Evolutionary conservation across 2,888 invertebrate species (phyloP), one percentile per base, ranked within the genome.

Genomic region (Eupithecia dodoneata): DNA sequence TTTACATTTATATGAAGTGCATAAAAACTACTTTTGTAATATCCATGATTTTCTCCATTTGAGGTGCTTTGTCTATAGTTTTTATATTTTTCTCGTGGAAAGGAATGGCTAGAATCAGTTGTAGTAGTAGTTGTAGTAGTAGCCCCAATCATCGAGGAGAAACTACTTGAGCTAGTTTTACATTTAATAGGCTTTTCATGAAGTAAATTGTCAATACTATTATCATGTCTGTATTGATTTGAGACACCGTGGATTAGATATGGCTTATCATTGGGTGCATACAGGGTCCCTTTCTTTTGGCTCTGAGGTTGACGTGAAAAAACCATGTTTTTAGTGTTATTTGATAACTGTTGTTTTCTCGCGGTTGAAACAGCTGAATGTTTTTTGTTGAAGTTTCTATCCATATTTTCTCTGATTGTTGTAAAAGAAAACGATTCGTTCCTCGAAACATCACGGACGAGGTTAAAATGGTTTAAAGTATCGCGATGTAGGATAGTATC

Each of bases 1-100:
- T 76, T 55, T 47, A 81, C 71, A 78, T 82, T 77, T 41, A 80
- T 70, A 65, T 81, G 78, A 75, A 81, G 78, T 41, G 81, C 79
- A 73, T 77, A 81, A 78, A 78, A 75, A 71, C 73, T 78, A 9
- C 59, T 76, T 67, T 80, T 76, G 4, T 71, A 73, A 73, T 76
- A 78, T n/a, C 45, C 47, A 69, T 69, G 71, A 12, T 55, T 12
- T 55, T 2, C n/a, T 13, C 13, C 15, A 67, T 67, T 66, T 12
- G 18, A 66, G 5, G 5, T 45, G 7, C 67, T 69, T 69, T 42
- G 15, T 42, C 15, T 65, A 9, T 44, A 4, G 6, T 67, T 67
- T 67, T 67, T 67, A 67, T 65, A 67, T 42, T 67, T 67, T 15
- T 42, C 15, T 44, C 42, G 44, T 44, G 67, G 42, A 44, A 42